These are phyloP conservation scores for Catocala nupta DNA, from an alignment of 2,888 invertebrate genomes.

Conservation along the genomic window DNA sequence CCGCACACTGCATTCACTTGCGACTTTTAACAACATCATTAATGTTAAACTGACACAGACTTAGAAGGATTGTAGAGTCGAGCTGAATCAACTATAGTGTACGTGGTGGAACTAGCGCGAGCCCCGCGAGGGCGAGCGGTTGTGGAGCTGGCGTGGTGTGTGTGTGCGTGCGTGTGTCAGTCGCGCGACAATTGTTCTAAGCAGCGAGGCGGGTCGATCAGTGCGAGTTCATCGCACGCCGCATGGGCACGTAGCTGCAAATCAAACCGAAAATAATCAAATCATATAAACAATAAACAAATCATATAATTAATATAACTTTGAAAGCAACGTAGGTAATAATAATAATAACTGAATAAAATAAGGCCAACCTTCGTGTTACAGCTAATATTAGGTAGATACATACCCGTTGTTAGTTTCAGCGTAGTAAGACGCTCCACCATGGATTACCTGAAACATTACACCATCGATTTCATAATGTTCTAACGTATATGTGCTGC, in stretches of 20 bases:
- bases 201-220: conserved; percentile 38
- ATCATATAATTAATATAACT: conserved; percentile 9
- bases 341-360: conserved; percentile 1
- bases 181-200: conserved; percentile 19
- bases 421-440: conserved; percentile 41
- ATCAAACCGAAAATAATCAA: conserved; percentile 39
- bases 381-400: not conserved
- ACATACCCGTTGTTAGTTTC: conserved; percentile 53
- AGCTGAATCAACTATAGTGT: too few relatives aligned
- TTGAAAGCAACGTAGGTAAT: not conserved
- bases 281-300: conserved; percentile 35
- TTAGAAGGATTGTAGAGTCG: too few relatives aligned
- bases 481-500: too few relatives aligned
- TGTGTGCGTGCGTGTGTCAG: conserved; percentile 8
- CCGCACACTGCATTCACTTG: too few relatives aligned
- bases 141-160: not conserved
- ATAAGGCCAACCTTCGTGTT: not conserved
- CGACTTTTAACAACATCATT: too few relatives aligned
- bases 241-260: conserved; percentile 47
- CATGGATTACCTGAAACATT: conserved; percentile 67
- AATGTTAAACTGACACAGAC: too few relatives aligned
- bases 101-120: too few relatives aligned
- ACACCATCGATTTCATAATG: too few relatives aligned
- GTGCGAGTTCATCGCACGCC: conserved; percentile 51
- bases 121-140: too few relatives aligned